Base-by-base conservation (phyloP, 2,888 invertebrate species). In the Drosophila peninsularis region DNA sequence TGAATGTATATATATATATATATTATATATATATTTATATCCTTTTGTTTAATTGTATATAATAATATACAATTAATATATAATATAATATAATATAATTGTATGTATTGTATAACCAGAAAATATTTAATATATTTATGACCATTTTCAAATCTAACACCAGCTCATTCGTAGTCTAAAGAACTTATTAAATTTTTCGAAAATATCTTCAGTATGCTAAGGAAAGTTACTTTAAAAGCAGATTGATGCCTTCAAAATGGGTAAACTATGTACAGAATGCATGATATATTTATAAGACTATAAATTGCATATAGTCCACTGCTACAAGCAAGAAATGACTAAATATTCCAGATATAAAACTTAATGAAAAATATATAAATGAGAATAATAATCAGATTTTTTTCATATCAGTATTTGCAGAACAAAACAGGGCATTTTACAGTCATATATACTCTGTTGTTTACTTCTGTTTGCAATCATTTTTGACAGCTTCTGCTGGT, bases 401-500 rank as follows among this genome's bases (percentile, higher is more conserved):
- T 3, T 14, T 7, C 21, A 14, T 42, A 6, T 17, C 3, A 17
- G 17, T 1, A 2, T n/a, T 27, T 27, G 9, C 10, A 45, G 27
- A 0, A 10, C 10, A 45, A 3, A 30, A 5, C 17, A 47, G 47
- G 30, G 17, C 1, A 47, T 30, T 30, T 17, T 0, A 11, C 0
- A 17, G 17, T n/a, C 30, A 6, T 6, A 13, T 3, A 47, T 11
- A 13, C 17, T 11, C 30, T 3, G 3, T 45, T 62, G 34, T 36
- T 37, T 37, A 5, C 24, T 4, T 1, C 13, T 11, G 37, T 13
- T 37, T 39, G 32, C 37, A 42, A 39, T 60, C 5, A 41, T 14
- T 42, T 36, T 24, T 34, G 37, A 3, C 42, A 19, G 30, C 45
- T 45, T 62, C n/a, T 62, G 65, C 55, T 78, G 58, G 68, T 65